phyloP scores from a whole-genome alignment of 1,140 invertebrate species.

The Parapsyche elsis region DNA sequence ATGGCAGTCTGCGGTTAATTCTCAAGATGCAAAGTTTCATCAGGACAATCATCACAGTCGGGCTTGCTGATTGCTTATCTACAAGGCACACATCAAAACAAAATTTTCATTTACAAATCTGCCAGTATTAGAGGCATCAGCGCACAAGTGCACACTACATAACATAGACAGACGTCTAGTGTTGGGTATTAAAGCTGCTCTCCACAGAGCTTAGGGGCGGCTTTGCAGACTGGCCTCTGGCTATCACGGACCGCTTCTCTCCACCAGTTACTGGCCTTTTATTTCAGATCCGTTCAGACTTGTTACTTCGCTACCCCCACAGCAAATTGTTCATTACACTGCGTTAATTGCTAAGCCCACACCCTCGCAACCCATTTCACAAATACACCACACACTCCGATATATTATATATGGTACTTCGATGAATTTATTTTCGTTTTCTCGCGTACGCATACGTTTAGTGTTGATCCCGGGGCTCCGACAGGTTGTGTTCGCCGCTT shows the following conservation, averaged over 20 bases:
- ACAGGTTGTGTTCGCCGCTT: neutral
- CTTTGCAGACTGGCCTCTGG: conserved; percentile 36
- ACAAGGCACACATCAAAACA: too few relatives aligned
- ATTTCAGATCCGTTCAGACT: conserved; percentile 29
- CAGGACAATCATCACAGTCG: too few relatives aligned
- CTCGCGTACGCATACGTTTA: too few relatives aligned
- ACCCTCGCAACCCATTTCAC: too few relatives aligned
- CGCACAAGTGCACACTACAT: neutral
- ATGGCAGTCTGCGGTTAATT: too few relatives aligned
- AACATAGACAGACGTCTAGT: neutral
- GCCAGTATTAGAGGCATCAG: neutral
- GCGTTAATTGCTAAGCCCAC: conserved; percentile 7
- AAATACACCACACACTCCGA: too few relatives aligned
- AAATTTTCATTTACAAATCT: too few relatives aligned
- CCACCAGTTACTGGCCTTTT: conserved; percentile 29
- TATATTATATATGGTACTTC: too few relatives aligned
- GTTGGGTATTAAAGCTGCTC: conserved; percentile 32
- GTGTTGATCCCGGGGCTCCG: neutral
- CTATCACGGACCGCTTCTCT: conserved; percentile 15
- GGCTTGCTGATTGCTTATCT: too few relatives aligned
- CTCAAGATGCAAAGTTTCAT: too few relatives aligned
- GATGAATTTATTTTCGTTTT: too few relatives aligned
- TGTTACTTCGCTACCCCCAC: neutral
- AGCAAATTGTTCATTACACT: conserved; percentile 12
- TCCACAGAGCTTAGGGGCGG: conserved; percentile 25